Evolutionary conservation across 2,113 vertebrate genomes (phyloP).

Genomic region (Castor canadensis): DNA sequence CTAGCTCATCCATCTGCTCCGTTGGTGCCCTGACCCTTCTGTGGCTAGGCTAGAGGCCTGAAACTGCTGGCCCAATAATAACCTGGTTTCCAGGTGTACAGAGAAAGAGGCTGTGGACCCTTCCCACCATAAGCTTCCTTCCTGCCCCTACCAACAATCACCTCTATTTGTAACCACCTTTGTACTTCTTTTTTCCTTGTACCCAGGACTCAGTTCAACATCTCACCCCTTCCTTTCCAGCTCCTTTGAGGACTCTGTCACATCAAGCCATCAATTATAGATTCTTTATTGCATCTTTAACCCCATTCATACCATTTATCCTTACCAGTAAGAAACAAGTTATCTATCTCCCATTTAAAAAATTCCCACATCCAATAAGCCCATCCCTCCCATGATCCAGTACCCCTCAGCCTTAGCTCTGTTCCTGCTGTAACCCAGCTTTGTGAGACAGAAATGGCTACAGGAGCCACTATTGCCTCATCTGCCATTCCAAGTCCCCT

Average conservation of each 20-base stretch:
- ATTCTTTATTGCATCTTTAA: not conserved
- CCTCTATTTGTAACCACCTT: not conserved
- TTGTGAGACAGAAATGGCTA: not conserved
- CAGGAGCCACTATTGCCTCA: not conserved
- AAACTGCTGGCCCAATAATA: not conserved
- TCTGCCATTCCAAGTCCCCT: not conserved
- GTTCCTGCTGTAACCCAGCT: not conserved
- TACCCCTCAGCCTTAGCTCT: not conserved
- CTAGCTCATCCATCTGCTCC: not conserved
- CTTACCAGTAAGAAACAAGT: not conserved
- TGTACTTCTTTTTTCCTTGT: not conserved
- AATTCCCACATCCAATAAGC: not conserved
- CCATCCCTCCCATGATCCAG: not conserved
- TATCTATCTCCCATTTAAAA: not conserved
- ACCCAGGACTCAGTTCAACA: not conserved
- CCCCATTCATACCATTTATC: not conserved
- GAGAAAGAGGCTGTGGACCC: not conserved
- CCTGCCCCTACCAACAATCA: not conserved
- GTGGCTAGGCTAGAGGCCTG: not conserved
- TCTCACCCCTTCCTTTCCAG: not conserved
- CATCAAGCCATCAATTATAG: not conserved
- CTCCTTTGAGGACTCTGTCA: not conserved
- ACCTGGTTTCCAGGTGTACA: not conserved
- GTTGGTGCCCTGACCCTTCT: not conserved
- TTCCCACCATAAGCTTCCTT: not conserved